Evolutionary conservation across 2,113 vertebrate species (phyloP).

Genomic region (Pelecanoides urinatrix): DNA sequence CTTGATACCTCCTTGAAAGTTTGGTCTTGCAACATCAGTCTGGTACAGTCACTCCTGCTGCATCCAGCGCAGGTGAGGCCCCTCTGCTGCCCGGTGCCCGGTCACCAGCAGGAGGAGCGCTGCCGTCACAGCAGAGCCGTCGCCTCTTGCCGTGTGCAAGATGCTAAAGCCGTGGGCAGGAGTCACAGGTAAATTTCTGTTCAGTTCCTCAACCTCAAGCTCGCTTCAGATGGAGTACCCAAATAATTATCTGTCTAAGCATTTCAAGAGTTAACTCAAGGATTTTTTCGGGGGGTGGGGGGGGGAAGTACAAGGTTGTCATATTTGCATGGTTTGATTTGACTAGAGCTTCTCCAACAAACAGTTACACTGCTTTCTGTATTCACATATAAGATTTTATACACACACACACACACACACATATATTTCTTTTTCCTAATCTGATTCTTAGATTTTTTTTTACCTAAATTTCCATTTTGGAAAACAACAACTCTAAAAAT

Average conservation of each 20-base stretch:
- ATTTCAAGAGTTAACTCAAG: neutral
- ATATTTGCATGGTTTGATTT: neutral
- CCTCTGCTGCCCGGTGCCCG: neutral
- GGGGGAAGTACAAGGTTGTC: neutral
- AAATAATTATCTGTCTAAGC: neutral
- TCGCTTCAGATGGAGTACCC: rapidly evolving
- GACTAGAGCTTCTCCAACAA: neutral
- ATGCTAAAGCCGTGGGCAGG: neutral
- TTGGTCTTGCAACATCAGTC: neutral
- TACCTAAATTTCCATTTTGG: neutral
- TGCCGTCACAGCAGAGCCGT: neutral
- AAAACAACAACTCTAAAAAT: neutral
- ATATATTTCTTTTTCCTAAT: neutral
- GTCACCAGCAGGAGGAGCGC: neutral
- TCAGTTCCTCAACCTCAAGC: neutral
- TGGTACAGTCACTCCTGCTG: neutral
- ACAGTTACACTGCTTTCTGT: neutral
- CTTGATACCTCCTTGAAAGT: neutral
- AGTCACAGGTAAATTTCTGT: neutral
- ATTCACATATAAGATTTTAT: neutral
- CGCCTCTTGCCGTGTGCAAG: neutral
- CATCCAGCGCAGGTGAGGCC: rapidly evolving
- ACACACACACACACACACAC: too few relatives aligned
- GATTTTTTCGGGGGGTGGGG: neutral
- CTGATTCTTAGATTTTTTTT: neutral